A percentile compares a stretch with the other conserved stretches of the same genome.
Conservation (phyloP, 2,888 invertebrate genomes). For the Conistra vaccinii region DNA sequence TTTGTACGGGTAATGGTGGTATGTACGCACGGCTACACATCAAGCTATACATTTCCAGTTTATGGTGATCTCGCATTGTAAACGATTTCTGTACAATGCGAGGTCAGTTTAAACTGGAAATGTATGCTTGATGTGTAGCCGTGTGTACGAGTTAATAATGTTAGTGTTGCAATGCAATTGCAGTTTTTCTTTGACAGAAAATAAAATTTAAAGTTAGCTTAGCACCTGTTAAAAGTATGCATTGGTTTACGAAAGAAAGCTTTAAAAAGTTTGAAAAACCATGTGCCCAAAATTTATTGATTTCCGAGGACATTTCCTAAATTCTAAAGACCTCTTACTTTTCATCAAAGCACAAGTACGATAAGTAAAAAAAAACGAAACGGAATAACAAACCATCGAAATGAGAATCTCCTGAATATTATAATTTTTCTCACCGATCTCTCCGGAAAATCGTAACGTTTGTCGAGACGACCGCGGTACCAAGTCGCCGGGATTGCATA, state of each 20-base stretch:
- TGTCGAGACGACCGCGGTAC: constrained; percentile 74
- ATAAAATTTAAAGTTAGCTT: not conserved
- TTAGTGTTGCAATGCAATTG: constrained; percentile 23
- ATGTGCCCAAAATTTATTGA: not conserved
- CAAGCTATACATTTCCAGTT: too few relatives aligned
- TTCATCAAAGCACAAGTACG: not conserved
- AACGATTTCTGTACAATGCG: too few relatives aligned
- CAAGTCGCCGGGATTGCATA: constrained; percentile 83
- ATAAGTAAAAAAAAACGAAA: not conserved
- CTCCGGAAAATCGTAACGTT: constrained; percentile 70
- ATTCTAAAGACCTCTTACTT: not conserved
- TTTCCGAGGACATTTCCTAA: constrained; percentile 8
- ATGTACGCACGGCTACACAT: too few relatives aligned
- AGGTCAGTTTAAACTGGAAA: too few relatives aligned
- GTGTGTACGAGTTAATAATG: constrained; percentile 15
- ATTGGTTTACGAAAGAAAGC: not conserved
- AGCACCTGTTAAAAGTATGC: too few relatives aligned
- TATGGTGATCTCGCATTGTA: too few relatives aligned
- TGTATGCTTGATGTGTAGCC: too few relatives aligned
- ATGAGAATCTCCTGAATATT: constrained; percentile 41
- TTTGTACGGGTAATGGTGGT: constrained; percentile 38
- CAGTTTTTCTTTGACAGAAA: constrained; percentile 12
- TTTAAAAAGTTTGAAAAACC: not conserved
- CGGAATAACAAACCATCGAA: constrained; percentile 22
- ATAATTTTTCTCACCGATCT: constrained; percentile 59